phyloP scores from a whole-genome alignment of 2,888 invertebrate genomes.

The Acanthopleura granulata region DNA sequence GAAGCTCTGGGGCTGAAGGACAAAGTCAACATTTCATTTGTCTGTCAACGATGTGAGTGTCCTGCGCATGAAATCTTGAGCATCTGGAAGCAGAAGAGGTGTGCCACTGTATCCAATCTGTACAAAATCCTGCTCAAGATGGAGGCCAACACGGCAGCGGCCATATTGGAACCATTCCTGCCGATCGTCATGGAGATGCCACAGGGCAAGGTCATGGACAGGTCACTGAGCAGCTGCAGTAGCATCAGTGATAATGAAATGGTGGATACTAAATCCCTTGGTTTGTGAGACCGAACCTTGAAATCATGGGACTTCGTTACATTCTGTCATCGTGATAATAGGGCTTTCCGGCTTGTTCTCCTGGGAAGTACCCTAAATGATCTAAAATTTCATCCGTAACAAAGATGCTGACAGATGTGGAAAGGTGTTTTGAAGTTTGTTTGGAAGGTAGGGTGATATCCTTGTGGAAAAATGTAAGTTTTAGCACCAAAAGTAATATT shows the following conservation, averaged over 20 bases:
- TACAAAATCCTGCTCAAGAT: background rate
- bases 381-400: too few species aligned
- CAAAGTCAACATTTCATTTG: background rate
- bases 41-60: background rate
- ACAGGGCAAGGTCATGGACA: background rate
- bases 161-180: background rate
- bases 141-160: background rate
- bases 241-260: background rate
- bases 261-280: background rate
- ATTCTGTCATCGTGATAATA: too few species aligned
- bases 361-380: too few species aligned
- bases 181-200: background rate
- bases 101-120: background rate
- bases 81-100: background rate
- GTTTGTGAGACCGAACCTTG: too few species aligned
- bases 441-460: too few species aligned
- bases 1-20: background rate
- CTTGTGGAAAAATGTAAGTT: too few species aligned
- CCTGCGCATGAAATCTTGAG: background rate
- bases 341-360: too few species aligned
- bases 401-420: too few species aligned
- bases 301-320: too few species aligned
- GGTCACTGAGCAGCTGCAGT: background rate
- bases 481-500: too few species aligned
- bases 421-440: too few species aligned